These are phyloP conservation scores for Lycocerus yunnanus DNA, from an alignment of 2,888 invertebrate genomes.

Conservation along the genomic window DNA sequence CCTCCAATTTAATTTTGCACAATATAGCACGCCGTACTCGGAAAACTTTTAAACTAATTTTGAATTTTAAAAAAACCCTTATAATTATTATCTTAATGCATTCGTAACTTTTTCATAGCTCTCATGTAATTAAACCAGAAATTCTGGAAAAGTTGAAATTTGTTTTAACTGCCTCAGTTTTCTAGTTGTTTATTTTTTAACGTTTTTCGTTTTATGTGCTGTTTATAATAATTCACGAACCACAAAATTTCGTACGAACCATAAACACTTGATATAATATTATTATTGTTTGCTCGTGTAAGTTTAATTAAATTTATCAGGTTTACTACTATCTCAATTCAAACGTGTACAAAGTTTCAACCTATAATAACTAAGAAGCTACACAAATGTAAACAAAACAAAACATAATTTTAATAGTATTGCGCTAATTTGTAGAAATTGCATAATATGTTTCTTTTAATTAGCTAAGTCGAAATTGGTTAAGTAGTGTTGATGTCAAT, in stretches of 20 bases:
- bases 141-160: neutral
- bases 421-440: too few relatives aligned
- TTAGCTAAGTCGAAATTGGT: too few relatives aligned
- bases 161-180: neutral
- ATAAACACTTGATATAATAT: neutral
- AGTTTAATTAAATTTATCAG: neutral
- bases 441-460: too few relatives aligned
- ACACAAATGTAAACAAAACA: neutral
- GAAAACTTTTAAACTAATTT: neutral
- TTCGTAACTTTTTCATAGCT: neutral
- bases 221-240: neutral
- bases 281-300: neutral
- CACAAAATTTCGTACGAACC: neutral
- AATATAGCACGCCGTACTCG: neutral
- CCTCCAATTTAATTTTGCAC: neutral
- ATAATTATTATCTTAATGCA: neutral
- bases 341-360: neutral
- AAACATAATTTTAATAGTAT: neutral
- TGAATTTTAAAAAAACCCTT: neutral
- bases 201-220: too few relatives aligned
- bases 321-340: neutral
- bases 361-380: neutral
- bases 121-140: neutral
- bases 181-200: neutral
- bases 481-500: too few relatives aligned